Evolutionary conservation across 2,797 vertebrate genomes (phyloP).

Genomic region (Psittacula derbiana): DNA sequence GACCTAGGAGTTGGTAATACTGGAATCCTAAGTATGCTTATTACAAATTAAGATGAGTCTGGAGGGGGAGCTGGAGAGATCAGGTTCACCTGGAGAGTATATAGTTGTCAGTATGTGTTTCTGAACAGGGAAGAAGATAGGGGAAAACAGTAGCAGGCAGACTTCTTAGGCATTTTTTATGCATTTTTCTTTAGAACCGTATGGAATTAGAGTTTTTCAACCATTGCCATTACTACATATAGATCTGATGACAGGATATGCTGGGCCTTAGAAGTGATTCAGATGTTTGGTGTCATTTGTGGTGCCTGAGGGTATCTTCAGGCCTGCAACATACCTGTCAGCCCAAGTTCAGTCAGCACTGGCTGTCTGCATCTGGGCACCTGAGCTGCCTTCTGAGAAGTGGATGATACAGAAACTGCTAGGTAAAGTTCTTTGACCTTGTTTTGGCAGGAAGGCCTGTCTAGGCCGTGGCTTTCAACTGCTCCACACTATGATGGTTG

Average conservation of each 20-base stretch:
- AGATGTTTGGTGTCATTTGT: background rate
- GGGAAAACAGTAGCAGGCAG: background rate
- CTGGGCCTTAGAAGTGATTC: background rate
- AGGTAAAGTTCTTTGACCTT: background rate
- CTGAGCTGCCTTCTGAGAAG: background rate
- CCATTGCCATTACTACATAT: background rate
- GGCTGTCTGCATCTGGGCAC: background rate
- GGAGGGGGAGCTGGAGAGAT: background rate
- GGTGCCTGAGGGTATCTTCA: background rate
- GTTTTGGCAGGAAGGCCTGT: background rate
- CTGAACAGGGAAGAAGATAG: background rate
- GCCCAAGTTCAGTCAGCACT: background rate
- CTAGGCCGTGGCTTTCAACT: background rate
- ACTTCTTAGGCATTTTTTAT: background rate
- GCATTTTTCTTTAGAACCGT: background rate
- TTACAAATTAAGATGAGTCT: background rate
- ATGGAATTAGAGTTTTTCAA: background rate
- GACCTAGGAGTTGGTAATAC: background rate
- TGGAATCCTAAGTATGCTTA: background rate
- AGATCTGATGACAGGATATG: background rate
- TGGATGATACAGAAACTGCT: background rate
- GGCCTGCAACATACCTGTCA: background rate
- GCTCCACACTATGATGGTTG: accelerated
- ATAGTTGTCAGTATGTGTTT: background rate
- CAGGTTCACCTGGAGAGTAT: background rate